Evolutionary conservation across 2,888 invertebrate species (phyloP).

Genomic region (Siphonodentalium dalli): DNA sequence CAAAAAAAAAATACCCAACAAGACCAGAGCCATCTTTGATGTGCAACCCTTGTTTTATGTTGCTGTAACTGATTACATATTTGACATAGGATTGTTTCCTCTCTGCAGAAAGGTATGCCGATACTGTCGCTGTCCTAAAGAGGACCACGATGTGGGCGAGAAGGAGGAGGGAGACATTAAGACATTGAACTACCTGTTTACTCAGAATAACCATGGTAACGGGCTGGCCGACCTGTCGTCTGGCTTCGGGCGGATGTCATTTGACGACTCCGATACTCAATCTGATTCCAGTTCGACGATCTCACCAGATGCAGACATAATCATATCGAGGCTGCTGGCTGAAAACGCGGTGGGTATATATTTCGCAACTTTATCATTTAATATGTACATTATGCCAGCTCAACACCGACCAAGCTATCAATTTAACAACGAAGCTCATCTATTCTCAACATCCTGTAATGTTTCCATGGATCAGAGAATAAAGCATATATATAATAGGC

Average conservation of each 20-base stretch:
- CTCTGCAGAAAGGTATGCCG: constrained; percentile 48
- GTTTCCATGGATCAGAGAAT: too few species aligned
- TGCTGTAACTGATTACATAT: background rate
- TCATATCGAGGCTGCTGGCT: constrained; percentile 47
- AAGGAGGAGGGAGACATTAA: constrained; percentile 38
- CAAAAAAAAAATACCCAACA: too few species aligned
- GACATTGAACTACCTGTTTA: constrained; percentile 41
- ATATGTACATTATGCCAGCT: too few species aligned
- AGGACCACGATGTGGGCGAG: constrained; percentile 49
- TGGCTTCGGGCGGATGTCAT: constrained; percentile 40
- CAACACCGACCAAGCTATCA: too few species aligned
- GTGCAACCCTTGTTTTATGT: too few species aligned
- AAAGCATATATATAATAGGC: too few species aligned
- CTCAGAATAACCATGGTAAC: constrained; percentile 32
- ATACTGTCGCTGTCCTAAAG: constrained; percentile 52
- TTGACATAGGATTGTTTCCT: background rate
- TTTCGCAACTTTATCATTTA: too few species aligned
- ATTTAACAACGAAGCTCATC: too few species aligned
- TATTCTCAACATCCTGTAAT: too few species aligned
- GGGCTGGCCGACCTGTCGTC: constrained; percentile 30
- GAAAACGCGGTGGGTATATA: constrained; percentile 46
- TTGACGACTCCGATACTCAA: constrained; percentile 44
- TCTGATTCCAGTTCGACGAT: constrained; percentile 45
- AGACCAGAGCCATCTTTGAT: too few species aligned
- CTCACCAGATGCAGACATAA: constrained; percentile 46